Evolutionary conservation across 2,113 vertebrate species (phyloP), one percentile per base, ranked within the genome.

Genomic region (Megatriorchis doriae): DNA sequence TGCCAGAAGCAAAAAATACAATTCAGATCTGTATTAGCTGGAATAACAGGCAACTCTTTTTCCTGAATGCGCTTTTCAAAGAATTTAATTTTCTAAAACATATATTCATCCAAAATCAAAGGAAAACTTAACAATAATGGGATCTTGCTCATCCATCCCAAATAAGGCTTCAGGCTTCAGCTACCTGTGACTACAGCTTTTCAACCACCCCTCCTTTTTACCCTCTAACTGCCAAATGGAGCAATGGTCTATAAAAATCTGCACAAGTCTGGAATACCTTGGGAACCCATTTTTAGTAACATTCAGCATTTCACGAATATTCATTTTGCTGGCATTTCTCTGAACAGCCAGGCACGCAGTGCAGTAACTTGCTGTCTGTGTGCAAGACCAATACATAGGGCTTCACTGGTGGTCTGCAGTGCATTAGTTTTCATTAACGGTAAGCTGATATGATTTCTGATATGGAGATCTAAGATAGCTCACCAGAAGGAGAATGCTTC

Each of bases 251-350:
- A 25, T 34, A 21, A 52, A 75, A 89, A 26, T 19, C 74, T 36
- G 26, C 45, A 21, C n/a, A 27, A 42, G 29, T 15, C 52, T 78
- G 55, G 42, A 52, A n/a, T 7, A 45, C 59, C 47, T 38, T 13
- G 42, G 52, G 59, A 92, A n/a, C 7, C 34, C 29, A 21, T 27
- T 56, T 52, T 36, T 10, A 42, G 66, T 45, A 56, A 68, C 25
- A 22, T 29, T 27, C 62, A 81, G 86, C 3, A 0, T 50, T 32
- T 40, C 3, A 45, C 0, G 1, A 48, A 19, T 38, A 40, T 16
- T 61, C 23, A 21, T 36, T 45, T 21, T 48, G 29, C 14, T 34
- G 58, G 53, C 29, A 32, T 31, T 75, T 62, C 59, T 79, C 59
- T 40, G 29, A 40, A 32, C 36, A 85, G 48, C 38, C 63, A 10